Conservation (phyloP, 2,113 vertebrate species). For the Mormyrus lacerda region DNA sequence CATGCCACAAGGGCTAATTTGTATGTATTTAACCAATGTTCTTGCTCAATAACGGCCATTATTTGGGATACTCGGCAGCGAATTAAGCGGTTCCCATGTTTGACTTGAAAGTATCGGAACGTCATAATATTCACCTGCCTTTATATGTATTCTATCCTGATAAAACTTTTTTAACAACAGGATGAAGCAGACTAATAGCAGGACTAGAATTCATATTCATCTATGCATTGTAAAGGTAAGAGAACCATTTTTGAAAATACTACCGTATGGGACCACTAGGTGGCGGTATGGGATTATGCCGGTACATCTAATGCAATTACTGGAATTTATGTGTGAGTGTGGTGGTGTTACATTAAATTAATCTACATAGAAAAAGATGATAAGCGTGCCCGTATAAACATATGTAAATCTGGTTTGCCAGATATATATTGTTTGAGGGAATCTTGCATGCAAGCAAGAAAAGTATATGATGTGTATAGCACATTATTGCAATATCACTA, state of each 20-base stretch:
- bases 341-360: background rate
- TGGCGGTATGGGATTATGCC: constrained; percentile 35
- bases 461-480: background rate
- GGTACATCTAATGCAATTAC: background rate
- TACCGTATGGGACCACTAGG: constrained; percentile 37
- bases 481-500: background rate
- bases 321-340: background rate
- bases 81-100: background rate
- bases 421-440: background rate
- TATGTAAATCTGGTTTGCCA: background rate
- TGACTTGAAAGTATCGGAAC: background rate
- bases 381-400: background rate
- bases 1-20: too few species aligned
- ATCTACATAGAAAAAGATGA: background rate
- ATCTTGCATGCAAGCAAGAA: background rate
- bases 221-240: constrained; percentile 41
- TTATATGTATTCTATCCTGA: background rate
- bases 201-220: background rate
- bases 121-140: background rate
- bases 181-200: constrained; percentile 52
- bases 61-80: background rate
- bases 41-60: background rate
- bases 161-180: constrained; percentile 28
- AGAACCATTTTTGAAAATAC: background rate
- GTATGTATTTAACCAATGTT: background rate